Conservation (phyloP, 2,113 vertebrate species). For the Empidonax alnorum region DNA sequence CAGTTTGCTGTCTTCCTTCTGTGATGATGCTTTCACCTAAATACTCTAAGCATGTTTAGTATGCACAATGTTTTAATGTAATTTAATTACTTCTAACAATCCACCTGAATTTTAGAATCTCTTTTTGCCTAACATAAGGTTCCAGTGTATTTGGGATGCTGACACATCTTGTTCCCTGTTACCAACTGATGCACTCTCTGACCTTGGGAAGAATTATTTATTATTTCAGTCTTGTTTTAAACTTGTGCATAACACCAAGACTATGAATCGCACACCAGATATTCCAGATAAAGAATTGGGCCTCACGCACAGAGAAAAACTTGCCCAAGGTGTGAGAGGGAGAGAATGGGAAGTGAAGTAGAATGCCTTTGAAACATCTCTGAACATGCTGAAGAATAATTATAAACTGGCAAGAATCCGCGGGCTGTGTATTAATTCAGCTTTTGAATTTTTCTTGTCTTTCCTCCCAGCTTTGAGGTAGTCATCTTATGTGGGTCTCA, state of each 20-base stretch:
- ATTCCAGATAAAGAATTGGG: background rate
- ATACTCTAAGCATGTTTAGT: background rate
- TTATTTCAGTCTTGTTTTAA: background rate
- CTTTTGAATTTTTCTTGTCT: background rate
- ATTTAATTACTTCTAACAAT: background rate
- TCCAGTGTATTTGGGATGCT: background rate
- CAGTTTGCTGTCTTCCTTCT: background rate
- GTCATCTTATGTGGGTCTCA: background rate
- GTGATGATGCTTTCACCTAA: background rate
- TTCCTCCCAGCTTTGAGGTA: background rate
- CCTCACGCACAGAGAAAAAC: background rate
- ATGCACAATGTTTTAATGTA: background rate
- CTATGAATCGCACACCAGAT: background rate
- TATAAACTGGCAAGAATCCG: conserved; percentile 15
- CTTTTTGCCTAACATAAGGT: background rate
- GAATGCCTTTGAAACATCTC: background rate
- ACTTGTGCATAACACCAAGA: background rate
- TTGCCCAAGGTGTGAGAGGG: background rate
- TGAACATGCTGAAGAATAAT: conserved; percentile 19
- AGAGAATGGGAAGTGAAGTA: background rate
- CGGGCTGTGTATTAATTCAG: background rate
- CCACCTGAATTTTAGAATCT: background rate
- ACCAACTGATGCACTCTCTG: background rate
- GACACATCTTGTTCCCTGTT: background rate
- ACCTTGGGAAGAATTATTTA: background rate